These are phyloP conservation scores for Hyles lineata DNA, from an alignment of 2,888 invertebrate genomes.

Conservation along the genomic window DNA sequence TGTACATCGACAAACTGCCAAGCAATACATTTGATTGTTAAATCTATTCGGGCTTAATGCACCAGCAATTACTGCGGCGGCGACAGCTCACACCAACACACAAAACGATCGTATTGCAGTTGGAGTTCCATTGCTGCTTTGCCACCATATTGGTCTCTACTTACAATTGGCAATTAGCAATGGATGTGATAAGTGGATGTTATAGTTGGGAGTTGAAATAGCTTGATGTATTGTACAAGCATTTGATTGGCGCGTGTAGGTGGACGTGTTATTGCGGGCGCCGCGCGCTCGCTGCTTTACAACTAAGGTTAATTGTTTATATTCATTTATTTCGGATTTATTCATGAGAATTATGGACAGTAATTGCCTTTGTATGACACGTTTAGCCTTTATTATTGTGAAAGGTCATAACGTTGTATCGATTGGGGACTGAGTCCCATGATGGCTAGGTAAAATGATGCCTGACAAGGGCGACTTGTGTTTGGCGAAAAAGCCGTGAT, in stretches of 20 bases:
- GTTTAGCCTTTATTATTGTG: conserved; percentile 1
- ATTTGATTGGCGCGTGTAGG: conserved; percentile 11
- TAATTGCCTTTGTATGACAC: conserved; percentile 1
- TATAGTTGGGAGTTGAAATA: neutral
- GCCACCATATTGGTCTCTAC: neutral
- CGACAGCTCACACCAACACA: neutral
- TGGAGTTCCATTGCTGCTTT: neutral
- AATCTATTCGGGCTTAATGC: neutral
- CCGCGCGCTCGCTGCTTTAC: neutral
- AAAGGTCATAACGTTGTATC: neutral
- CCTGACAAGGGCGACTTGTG: neutral
- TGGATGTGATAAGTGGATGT: neutral
- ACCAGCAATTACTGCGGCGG: neutral
- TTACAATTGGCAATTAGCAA: neutral
- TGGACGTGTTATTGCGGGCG: neutral
- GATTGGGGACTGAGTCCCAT: neutral
- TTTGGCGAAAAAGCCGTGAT: no score
- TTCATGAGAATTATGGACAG: neutral
- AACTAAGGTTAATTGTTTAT: conserved; percentile 13
- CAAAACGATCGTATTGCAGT: neutral
- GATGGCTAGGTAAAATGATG: neutral
- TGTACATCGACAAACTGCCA: neutral
- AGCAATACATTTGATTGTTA: conserved; percentile 3
- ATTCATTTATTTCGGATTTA: conserved; percentile 3
- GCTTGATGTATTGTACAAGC: conserved; percentile 9